Evolutionary conservation across 2,797 vertebrate genomes (phyloP).

Genomic region (Pogoniulus pusillus): DNA sequence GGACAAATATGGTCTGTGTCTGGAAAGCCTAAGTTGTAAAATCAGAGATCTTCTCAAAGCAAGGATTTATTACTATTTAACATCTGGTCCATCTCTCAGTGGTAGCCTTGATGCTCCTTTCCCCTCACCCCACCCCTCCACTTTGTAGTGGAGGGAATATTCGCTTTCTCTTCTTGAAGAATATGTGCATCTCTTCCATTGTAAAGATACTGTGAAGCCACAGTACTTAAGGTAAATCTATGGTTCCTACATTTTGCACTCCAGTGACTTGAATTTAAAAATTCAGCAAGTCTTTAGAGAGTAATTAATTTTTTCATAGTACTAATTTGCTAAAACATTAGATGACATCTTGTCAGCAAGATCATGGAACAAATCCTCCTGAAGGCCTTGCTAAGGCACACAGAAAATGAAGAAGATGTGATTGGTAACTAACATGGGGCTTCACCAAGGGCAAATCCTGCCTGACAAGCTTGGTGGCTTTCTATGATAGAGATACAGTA

Average conservation of each 20-base stretch:
- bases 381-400: too few species aligned
- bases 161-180: neutral
- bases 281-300: neutral
- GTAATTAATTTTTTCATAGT: neutral
- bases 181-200: neutral
- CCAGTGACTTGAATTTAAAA: constrained; percentile 12
- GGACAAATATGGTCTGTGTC: neutral
- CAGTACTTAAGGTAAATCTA: neutral
- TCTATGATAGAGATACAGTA: too few species aligned
- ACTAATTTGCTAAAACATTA: neutral
- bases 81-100: neutral
- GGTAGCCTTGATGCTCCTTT: neutral
- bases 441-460: too few species aligned
- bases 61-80: neutral
- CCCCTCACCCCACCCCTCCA: too few species aligned
- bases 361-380: too few species aligned
- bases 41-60: neutral
- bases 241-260: neutral
- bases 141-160: neutral
- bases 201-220: neutral
- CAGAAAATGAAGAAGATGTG: too few species aligned
- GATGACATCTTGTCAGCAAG: neutral
- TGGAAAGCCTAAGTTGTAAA: neutral
- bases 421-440: too few species aligned
- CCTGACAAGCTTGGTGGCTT: too few species aligned